Base-by-base conservation (phyloP, 2,113 vertebrate species). In the Heterotis niloticus region DNA sequence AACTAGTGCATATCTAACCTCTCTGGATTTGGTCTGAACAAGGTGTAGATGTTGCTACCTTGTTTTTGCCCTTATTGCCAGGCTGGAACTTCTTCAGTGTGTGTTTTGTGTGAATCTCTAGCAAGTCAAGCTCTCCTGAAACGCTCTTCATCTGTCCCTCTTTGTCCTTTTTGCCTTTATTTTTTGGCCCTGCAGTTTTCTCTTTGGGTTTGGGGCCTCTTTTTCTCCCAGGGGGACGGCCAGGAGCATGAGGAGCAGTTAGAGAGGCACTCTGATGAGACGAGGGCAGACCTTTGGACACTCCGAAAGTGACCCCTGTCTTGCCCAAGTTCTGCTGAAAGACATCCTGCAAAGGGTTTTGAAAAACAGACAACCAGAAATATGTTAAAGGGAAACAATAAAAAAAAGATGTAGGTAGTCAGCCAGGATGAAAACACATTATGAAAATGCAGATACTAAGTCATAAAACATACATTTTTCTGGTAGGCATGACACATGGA, bases 241-340 rank as follows among this genome's bases (percentile, higher is more conserved):
- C 90, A 73, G 92, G 90, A 85, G 90, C 91, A 78, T 88, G 89
- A 81, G 91, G 89, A 79, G 92, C 83, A 76, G 91, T 91, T 76
- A 89, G 82, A 29, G 90, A 90, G 80, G 92, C 86, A 87, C 94
- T 92, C 65, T 89, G 85, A 78, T 92, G 84, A 14, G 93, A 90
- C 0, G 92, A 91, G 80, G 89, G 85, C 76, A 89, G 84, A 85
- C 90, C 88, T 70, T 83, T 80, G 74, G 89, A 86, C 56, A 86
- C 85, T 80, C 93, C 93, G 79, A 94, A 94, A 51, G 91, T 92
- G 79, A 88, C 90, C 59, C 92, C 95, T 54, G 90, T 88, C 78
- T 95, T 94, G 70, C 94, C 94, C 77, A 96, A 90, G 84, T 95
- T 96, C 86, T 96, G 96, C 79, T 95, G 95, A 84, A 96, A 95